Base-by-base conservation (phyloP, 2,797 vertebrate species). In the Acanthiza pusilla region DNA sequence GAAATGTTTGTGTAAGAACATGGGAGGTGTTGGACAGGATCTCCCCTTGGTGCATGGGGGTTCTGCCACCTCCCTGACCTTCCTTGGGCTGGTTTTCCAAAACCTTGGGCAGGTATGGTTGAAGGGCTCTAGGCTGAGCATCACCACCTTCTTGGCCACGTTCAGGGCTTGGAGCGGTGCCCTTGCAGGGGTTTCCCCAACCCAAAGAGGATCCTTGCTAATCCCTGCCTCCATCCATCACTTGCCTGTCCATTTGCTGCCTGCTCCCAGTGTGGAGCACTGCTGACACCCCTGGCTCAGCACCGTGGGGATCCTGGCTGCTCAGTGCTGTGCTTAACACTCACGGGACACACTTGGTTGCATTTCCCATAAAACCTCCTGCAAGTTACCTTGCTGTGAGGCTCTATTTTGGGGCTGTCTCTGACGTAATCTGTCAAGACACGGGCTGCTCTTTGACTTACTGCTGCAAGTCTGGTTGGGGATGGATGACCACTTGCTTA, bases 401-500 rank as follows among this genome's bases (percentile, higher is more conserved):
- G 58, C 77, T 93, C 67, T 89, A 6, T 87, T 95, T 85, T 93
- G 75, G 72, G 88, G 60, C 86, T 0, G 11, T 43, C 58, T 83
- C 85, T 94, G 93, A 92, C 0, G 54, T 77, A 67, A 87, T 27
- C 74, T 55, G 45, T 66, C 72, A 77, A 78, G 79, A 55, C 74
- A 25, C 0, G 40, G 34, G 42, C 78, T 91, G 91, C 57, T 87
- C 78, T 94, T 34, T 93, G 85, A 63, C 50, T 83, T 78, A 50
- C 18, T 70, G 61, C 74, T 75, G 68, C 0, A 43, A 48, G 85
- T 15, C 62, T 90, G 67, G 26, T 42, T 81, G 75, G 70, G 89
- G 85, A 89, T 84, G 63, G 54, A 15, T 82, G 81, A 80, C 42
- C 87, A 75, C 65, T 93, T 95, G 91, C 92, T 97, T 95, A 95